Evolutionary conservation across 2,113 vertebrate genomes (phyloP), one percentile per base, ranked within the genome.

Genomic region (Hyperopisus bebe): DNA sequence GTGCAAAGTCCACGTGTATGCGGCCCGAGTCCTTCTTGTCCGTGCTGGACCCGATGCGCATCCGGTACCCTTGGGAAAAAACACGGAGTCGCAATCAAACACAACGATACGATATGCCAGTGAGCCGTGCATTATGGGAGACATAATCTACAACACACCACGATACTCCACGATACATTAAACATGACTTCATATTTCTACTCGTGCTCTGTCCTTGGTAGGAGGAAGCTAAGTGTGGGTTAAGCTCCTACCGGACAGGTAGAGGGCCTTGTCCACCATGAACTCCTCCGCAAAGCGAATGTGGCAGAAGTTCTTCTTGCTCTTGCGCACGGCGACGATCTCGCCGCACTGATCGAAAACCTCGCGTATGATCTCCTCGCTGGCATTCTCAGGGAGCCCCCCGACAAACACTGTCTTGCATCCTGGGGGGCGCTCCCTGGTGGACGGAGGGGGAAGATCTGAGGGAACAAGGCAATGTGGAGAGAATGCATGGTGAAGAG

Each of bases 231-330:
- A 11, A 3, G n/a, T 31, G 62, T 51, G 83, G 50, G 27, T 11
- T 62, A 0, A 62, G 42, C 0, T n/a, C 91, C 5, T 95, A 98
- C 97, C 97, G 92, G 97, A 98, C 92, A 98, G 96, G 93, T 97
- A 98, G 94, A 98, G 96, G 93, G 97, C 97, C 94, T 97, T 98
- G 95, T 98, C 97, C 93, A 98, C 97, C 97, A 98, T 97, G 95
- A 97, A 97, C 92, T 98, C 97, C 92, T 98, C 97, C 47, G 95
- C 94, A 93, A 96, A 98, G 92, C 97, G 97, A 92, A 98, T 97
- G 94, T 98, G 97, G 93, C 97, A 97, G 92, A 98, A 98, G 94
- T 98, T 98, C 95, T 98, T 98, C 95, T 98, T 98, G 97, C 97
- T 97, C 93, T 98, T 98, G 90, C 97, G 96, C 93, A 98, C 97